Percentiles rank a stretch among this genome's conserved stretches.
phyloP scores from a whole-genome alignment of 2,113 vertebrate genomes.

The Ictalurus punctatus region DNA sequence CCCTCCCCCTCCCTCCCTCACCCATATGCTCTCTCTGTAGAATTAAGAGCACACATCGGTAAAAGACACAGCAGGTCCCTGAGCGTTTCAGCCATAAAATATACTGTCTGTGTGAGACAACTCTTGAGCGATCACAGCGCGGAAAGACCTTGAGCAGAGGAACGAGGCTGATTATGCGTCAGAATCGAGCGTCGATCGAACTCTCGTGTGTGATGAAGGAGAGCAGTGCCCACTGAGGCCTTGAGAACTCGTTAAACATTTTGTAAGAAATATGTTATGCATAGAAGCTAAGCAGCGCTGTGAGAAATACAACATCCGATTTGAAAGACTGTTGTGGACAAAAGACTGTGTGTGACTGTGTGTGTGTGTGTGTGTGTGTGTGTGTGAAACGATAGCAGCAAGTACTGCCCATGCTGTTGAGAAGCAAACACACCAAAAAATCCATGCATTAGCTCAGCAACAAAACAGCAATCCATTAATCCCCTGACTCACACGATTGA shows the following conservation, averaged over 20 bases:
- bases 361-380: background rate
- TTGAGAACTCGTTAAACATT: background rate
- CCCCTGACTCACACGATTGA: constrained; percentile 6
- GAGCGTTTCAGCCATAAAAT: background rate
- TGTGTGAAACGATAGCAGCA: background rate
- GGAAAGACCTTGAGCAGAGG: background rate
- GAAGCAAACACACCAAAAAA: background rate
- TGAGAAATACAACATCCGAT: too few relatives aligned
- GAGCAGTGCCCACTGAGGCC: background rate
- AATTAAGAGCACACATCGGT: background rate
- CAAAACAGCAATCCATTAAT: background rate
- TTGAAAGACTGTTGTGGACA: background rate
- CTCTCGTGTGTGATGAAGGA: background rate
- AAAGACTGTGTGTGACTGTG: background rate
- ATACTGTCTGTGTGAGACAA: background rate
- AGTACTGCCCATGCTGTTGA: background rate
- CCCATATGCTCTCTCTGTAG: background rate
- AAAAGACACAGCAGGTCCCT: background rate
- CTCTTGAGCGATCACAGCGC: background rate
- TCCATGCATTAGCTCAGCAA: background rate
- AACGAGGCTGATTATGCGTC: background rate
- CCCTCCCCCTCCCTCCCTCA: background rate
- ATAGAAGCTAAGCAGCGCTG: background rate
- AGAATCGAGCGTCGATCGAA: background rate
- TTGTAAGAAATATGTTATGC: background rate